Evolutionary conservation across 2,888 invertebrate genomes (phyloP).

Genomic region (Athalia circularis): DNA sequence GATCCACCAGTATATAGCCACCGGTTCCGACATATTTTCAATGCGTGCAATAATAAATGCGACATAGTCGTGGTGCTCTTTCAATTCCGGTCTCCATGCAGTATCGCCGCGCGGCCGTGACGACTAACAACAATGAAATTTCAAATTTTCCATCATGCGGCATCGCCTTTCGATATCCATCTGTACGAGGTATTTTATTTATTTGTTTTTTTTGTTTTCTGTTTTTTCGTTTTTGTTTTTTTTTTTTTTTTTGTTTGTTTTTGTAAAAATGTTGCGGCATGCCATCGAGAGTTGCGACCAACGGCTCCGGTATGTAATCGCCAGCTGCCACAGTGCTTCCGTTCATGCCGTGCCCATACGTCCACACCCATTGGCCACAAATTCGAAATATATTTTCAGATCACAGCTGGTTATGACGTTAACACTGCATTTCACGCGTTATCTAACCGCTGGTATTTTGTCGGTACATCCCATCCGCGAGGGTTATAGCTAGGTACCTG

Average conservation of each 20-base stretch:
- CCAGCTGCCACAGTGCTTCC: not conserved
- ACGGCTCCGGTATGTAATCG: slow-evolving; percentile 9
- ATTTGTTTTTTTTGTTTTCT: not conserved
- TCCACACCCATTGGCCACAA: slow-evolving; percentile 10
- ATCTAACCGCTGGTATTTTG: slow-evolving; percentile 24
- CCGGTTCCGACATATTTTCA: not conserved
- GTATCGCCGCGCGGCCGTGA: not conserved
- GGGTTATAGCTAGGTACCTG: no score
- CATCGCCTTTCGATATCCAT: not conserved
- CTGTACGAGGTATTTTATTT: not conserved
- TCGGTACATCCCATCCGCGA: no score
- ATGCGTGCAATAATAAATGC: not conserved
- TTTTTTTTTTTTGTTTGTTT: not conserved
- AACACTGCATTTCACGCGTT: not conserved
- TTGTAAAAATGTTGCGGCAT: slow-evolving; percentile 1
- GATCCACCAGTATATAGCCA: not conserved
- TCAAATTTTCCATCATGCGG: not conserved
- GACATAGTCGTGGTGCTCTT: not conserved
- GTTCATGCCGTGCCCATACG: no score
- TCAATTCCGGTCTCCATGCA: not conserved
- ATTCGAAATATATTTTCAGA: slow-evolving; percentile 30
- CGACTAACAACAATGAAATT: not conserved
- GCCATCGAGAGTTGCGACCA: not conserved
- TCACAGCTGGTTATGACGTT: slow-evolving; percentile 36
- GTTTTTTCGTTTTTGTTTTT: no score